These are phyloP conservation scores for Drosophila kanapiae DNA, from an alignment of 1,140 invertebrate species.

Conservation along the genomic window DNA sequence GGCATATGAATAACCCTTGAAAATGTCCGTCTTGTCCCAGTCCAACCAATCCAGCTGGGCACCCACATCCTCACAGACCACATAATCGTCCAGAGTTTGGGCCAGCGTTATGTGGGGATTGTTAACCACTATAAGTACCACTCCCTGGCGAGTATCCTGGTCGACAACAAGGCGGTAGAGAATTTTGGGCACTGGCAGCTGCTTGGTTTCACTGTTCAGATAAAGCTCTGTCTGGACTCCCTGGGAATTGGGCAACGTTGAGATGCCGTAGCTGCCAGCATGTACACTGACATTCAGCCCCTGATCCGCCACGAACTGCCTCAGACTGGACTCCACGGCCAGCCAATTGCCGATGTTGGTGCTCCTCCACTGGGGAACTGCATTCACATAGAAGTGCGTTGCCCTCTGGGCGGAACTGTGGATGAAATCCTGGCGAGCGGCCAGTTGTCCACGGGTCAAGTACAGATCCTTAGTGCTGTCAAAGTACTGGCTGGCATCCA, in stretches of 20 bases:
- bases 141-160: conserved; percentile 80
- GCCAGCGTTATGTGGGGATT: conserved; percentile 86
- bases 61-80: conserved; percentile 87
- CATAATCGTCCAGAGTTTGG: conserved; percentile 79
- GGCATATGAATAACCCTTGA: conserved; percentile 88
- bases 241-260: conserved; percentile 85
- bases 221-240: conserved; percentile 85
- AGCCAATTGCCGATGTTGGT: conserved; percentile 89
- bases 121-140: conserved; percentile 87
- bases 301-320: conserved; percentile 78
- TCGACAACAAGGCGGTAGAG: conserved; percentile 88
- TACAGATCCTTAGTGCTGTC: conserved; percentile 77
- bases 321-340: conserved; percentile 83
- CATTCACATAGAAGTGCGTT: conserved; percentile 89
- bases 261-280: conserved; percentile 86
- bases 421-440: conserved; percentile 88
- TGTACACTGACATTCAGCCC: conserved; percentile 86
- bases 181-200: conserved; percentile 86
- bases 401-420: conserved; percentile 87
- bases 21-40: conserved; percentile 86
- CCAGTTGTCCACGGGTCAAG: conserved; percentile 88
- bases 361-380: conserved; percentile 88
- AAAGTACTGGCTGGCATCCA: conserved; percentile 64
- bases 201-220: conserved; percentile 80
- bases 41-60: conserved; percentile 86